Base-by-base conservation (phyloP, 2,113 vertebrate genomes). In the Peucedramus taeniatus region DNA sequence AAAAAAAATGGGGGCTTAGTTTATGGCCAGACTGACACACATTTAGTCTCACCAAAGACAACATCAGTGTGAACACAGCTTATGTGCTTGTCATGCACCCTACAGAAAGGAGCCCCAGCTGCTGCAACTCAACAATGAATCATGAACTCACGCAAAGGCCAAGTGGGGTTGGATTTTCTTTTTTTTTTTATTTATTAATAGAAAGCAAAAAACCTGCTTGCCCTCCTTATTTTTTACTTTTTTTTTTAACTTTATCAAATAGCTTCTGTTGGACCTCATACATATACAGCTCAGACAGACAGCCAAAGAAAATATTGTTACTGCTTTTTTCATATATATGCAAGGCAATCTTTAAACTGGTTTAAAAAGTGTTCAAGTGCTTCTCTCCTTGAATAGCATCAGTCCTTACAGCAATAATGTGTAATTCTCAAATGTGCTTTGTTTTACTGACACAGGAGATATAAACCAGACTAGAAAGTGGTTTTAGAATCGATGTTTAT, bases 91-190 rank as follows among this genome's bases (percentile, higher is more conserved):
- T 37, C 59, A 20, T 21, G 10, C 27, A 76, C 15, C 11, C 74
- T 40, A 57, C 5, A 54, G 11, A 79, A 45, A 70, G 23, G 10
- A 66, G 33, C 2, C 26, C 9, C 54, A 69, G 37, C 22, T 72
- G 64, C 61, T 76, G 37, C n/a, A 81, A n/a, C 24, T 57, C 66
- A 86, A 10, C 16, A 33, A 17, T 18, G 63, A 76, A 65, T 16
- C 4, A 54, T 15, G 15, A 28, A 53, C 44, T 61, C 22, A 20
- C 4, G 37, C n/a, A 49, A 45, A 83, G 83, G 15, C 2, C 1
- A 72, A 72, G 11, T 1, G 10, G 6, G 2, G 2, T 1, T 20
- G 15, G 6, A 33, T 31, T n/a, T n/a, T n/a, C n/a, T n/a, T n/a
- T 19, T 51, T 54, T 10, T 59, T 13, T 13, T 8, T 18, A 54